phyloP scores from a whole-genome alignment of 2,113 vertebrate species.

The Podarcis cretensis region DNA sequence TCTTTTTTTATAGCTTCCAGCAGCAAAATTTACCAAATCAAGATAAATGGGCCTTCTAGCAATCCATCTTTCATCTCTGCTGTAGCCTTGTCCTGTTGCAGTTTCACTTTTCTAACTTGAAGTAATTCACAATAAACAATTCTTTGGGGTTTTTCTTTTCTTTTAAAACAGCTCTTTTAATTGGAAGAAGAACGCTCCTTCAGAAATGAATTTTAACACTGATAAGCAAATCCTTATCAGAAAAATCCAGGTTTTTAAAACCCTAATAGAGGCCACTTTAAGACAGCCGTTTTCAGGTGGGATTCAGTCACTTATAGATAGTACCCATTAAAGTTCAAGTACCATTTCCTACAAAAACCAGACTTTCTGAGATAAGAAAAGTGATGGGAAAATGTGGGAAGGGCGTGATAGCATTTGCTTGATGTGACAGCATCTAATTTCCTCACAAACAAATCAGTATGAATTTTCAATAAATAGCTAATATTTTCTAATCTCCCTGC shows the following conservation, averaged over 20 bases:
- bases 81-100: not conserved
- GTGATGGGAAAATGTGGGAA: no score
- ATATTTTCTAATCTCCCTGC: no score
- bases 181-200: not conserved
- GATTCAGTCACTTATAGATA: no score
- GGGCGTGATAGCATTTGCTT: no score
- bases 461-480: no score
- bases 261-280: no score
- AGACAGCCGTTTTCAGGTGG: no score
- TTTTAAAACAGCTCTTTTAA: not conserved
- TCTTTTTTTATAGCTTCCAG: not conserved
- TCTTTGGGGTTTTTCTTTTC: not conserved
- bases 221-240: not conserved
- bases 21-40: conserved; percentile 24
- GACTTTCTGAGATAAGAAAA: no score
- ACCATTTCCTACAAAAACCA: no score
- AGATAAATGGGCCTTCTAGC: conserved; percentile 24
- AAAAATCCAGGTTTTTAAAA: not conserved
- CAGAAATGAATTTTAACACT: not conserved
- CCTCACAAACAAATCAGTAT: no score
- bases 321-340: no score
- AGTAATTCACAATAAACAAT: not conserved
- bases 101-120: not conserved
- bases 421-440: no score
- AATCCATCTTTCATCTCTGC: not conserved